Conservation (phyloP, 2,113 vertebrate species). For the Enhydra lutris region DNA sequence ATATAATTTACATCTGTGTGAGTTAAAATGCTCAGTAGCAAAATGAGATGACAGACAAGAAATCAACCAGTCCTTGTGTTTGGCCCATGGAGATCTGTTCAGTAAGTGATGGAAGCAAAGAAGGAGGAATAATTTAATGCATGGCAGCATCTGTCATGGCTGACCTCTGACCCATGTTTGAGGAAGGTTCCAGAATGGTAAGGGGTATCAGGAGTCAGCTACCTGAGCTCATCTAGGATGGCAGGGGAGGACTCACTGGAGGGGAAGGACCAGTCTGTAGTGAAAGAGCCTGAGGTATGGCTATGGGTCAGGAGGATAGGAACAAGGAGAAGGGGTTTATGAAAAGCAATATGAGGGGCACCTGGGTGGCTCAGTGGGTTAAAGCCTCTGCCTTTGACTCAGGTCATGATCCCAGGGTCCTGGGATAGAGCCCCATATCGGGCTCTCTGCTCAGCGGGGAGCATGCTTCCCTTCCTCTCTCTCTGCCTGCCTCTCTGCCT, state of each 20-base stretch:
- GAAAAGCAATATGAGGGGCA: constrained; percentile 64
- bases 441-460: too few species aligned
- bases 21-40: neutral
- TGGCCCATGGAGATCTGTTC: constrained; percentile 68
- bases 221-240: constrained; percentile 90
- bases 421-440: too few species aligned
- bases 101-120: constrained; percentile 69
- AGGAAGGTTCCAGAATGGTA: constrained; percentile 89
- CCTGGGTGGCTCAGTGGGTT: too few species aligned
- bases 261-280: constrained; percentile 84
- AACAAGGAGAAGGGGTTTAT: constrained; percentile 65
- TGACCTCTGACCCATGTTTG: constrained; percentile 90
- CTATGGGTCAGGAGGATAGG: constrained; percentile 40
- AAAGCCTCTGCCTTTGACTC: too few species aligned
- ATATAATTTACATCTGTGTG: neutral
- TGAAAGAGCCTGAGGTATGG: constrained; percentile 77
- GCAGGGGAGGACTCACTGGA: constrained; percentile 84
- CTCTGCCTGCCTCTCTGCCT: too few species aligned
- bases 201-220: constrained; percentile 85
- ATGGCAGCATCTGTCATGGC: constrained; percentile 85
- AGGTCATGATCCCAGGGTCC: too few species aligned
- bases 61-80: neutral
- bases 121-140: constrained; percentile 91
- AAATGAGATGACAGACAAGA: constrained; percentile 5
- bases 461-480: too few species aligned